Conservation (phyloP, 2,113 vertebrate genomes). For the Tapirus terrestris region DNA sequence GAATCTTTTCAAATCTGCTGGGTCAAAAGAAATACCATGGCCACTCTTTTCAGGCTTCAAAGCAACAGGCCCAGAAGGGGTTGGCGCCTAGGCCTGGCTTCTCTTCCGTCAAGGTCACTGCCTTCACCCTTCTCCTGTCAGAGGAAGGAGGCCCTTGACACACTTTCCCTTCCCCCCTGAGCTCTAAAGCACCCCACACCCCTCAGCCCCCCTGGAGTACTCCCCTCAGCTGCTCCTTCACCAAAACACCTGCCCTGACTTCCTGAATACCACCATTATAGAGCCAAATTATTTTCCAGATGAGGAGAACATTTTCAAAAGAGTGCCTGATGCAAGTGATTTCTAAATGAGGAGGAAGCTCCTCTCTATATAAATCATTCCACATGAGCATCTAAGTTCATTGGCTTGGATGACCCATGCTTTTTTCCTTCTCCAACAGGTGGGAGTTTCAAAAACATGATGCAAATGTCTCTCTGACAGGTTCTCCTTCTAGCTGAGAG, state of each 20-base stretch:
- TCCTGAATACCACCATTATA: background rate
- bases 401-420: background rate
- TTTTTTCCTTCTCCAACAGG: background rate
- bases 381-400: slow-evolving; percentile 58
- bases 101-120: background rate
- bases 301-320: slow-evolving; percentile 54
- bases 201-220: background rate
- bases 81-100: background rate
- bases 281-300: slow-evolving; percentile 58
- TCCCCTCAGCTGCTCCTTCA: background rate
- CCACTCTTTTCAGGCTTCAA: background rate
- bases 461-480: slow-evolving; percentile 47
- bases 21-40: background rate
- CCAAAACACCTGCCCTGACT: background rate
- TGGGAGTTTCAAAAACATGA: slow-evolving; percentile 1
- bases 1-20: background rate
- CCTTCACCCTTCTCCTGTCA: background rate
- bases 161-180: background rate
- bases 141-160: background rate
- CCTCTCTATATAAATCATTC: slow-evolving; percentile 53
- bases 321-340: slow-evolving; percentile 39
- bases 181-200: background rate
- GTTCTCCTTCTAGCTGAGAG: background rate
- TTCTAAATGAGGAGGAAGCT: background rate
- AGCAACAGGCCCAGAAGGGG: background rate